Conservation (phyloP, 2,888 invertebrate species). For the Luffia ferchaultella region DNA sequence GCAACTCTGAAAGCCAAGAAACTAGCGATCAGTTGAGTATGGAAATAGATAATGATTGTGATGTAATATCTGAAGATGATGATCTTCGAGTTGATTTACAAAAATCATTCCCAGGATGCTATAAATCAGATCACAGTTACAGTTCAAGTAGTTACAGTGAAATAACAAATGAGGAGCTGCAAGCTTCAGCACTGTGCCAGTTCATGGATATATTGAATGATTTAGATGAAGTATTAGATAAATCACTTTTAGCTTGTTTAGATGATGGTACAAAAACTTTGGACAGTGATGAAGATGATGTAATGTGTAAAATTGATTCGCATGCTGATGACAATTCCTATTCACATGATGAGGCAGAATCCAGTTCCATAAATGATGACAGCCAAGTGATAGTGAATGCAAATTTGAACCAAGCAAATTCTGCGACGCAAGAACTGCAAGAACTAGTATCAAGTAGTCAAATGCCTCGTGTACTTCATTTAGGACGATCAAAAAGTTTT, state of each 20-base stretch:
- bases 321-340: slow-evolving; percentile 1
- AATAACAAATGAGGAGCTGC: slow-evolving; percentile 55
- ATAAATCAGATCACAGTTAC: slow-evolving; percentile 52
- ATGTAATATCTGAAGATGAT: slow-evolving; percentile 40
- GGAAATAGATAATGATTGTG: slow-evolving; percentile 25
- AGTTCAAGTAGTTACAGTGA: slow-evolving; percentile 45
- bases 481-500: slow-evolving; percentile 45
- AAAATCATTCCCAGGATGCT: slow-evolving; percentile 53
- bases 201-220: slow-evolving; percentile 66
- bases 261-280: slow-evolving; percentile 40
- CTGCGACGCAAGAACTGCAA: slow-evolving; percentile 27
- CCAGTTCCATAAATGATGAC: slow-evolving; percentile 42
- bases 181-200: slow-evolving; percentile 54
- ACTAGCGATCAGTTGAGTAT: slow-evolving; percentile 33
- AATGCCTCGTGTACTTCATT: slow-evolving; percentile 23
- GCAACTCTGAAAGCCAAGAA: slow-evolving; percentile 5
- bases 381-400: slow-evolving; percentile 38
- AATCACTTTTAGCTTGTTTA: slow-evolving; percentile 51
- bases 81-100: slow-evolving; percentile 51
- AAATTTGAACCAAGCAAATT: slow-evolving; percentile 21
- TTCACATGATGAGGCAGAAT: slow-evolving; percentile 18
- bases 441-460: slow-evolving; percentile 25
- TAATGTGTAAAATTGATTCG: slow-evolving; percentile 49
- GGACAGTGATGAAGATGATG: slow-evolving; percentile 55
- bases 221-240: slow-evolving; percentile 67